These are phyloP conservation scores for Coelopa pilipes DNA, from an alignment of 2,888 invertebrate genomes.

Conservation along the genomic window DNA sequence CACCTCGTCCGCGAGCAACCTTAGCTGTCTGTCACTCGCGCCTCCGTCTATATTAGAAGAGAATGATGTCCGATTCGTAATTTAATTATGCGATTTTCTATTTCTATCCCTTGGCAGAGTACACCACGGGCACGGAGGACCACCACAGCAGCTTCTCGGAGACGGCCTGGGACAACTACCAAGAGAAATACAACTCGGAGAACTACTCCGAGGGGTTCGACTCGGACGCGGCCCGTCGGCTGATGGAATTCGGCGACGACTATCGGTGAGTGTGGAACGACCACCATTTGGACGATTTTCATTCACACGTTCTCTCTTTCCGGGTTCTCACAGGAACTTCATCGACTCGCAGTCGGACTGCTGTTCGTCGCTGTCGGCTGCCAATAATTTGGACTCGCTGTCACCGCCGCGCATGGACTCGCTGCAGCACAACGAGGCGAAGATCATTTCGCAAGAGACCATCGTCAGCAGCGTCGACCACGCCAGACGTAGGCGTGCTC, in stretches of 20 bases:
- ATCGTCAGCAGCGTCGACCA: slow-evolving; percentile 65
- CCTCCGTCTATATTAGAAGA: background rate
- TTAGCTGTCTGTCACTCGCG: background rate
- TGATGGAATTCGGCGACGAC: slow-evolving; percentile 90
- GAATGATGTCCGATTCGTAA: background rate
- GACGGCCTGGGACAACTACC: slow-evolving; percentile 95
- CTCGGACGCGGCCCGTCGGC: slow-evolving; percentile 83
- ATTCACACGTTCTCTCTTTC: background rate
- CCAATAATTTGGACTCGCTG: slow-evolving; percentile 68
- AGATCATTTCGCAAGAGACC: slow-evolving; percentile 62
- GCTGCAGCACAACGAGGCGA: slow-evolving; percentile 62
- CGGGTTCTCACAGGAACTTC: slow-evolving; percentile 70
- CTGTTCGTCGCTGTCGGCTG: slow-evolving; percentile 82
- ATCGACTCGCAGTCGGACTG: slow-evolving; percentile 91
- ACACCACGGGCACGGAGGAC: slow-evolving; percentile 76
- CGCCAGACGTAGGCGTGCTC: slow-evolving; percentile 64
- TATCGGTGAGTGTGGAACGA: slow-evolving; percentile 71
- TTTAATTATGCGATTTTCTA: background rate
- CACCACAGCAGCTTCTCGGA: slow-evolving; percentile 85
- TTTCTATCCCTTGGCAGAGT: slow-evolving; percentile 63
- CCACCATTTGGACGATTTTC: background rate
- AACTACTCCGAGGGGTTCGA: slow-evolving; percentile 88
- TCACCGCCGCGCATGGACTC: slow-evolving; percentile 68
- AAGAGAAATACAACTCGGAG: slow-evolving; percentile 93
- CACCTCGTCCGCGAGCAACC: background rate